These are phyloP conservation scores for Anguilla japonica DNA, from an alignment of 2,113 vertebrate species.

Conservation along the genomic window DNA sequence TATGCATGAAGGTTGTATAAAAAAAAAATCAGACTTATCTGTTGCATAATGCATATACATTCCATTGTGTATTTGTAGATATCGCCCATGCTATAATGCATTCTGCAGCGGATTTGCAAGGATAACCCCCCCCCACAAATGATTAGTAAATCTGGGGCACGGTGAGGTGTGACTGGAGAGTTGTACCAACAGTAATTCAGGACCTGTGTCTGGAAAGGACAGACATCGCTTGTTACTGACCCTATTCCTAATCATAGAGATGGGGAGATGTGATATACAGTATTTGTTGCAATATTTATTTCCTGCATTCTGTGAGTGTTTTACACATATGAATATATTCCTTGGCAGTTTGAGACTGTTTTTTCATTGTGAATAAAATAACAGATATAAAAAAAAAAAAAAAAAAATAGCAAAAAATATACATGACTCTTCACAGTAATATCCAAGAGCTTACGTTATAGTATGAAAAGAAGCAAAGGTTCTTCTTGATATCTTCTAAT, in stretches of 20 bases:
- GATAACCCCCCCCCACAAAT: not conserved
- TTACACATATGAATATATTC: not conserved
- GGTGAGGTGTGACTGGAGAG: not conserved
- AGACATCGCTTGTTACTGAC: not conserved
- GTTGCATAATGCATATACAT: not conserved
- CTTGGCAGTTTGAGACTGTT: not conserved
- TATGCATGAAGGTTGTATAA: not conserved
- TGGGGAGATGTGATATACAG: not conserved
- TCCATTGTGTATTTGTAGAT: not conserved
- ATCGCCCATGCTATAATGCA: not conserved
- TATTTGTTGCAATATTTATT: not conserved
- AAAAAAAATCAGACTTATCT: not conserved
- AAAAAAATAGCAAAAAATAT: not conserved
- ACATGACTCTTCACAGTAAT: not conserved
- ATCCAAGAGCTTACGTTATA: not conserved
- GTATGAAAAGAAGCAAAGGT: not conserved
- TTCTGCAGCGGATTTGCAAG: not conserved
- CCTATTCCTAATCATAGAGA: not conserved
- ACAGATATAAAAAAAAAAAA: not conserved
- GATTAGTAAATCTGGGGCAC: not conserved
- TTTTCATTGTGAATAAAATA: not conserved
- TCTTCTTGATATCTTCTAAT: not conserved
- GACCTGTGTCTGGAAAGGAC: not conserved
- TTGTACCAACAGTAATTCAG: not conserved
- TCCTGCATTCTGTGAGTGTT: not conserved